Conservation (phyloP, 2,113 vertebrate genomes). For the Thamnophis sirtalis region DNA sequence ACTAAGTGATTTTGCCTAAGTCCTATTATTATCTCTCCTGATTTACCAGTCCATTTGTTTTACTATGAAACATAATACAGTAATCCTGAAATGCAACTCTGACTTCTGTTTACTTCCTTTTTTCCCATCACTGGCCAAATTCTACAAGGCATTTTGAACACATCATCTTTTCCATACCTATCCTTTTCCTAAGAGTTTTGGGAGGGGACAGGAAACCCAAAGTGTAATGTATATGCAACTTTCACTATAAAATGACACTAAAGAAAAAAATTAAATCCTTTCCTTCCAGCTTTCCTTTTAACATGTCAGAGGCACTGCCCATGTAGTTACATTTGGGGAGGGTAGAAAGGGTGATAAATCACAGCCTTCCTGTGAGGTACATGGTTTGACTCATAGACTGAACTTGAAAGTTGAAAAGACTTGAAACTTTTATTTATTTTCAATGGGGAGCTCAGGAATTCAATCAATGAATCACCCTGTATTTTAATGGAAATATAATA, state of each 20-base stretch:
- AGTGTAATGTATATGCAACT: background rate
- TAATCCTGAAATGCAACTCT: background rate
- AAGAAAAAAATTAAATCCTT: background rate
- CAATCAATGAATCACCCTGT: background rate
- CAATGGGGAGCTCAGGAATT: background rate
- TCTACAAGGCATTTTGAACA: background rate
- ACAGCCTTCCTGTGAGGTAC: background rate
- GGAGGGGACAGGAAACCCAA: background rate
- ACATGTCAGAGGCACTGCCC: background rate
- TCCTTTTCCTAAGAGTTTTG: background rate
- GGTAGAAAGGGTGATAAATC: background rate
- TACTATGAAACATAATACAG: background rate
- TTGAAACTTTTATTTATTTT: background rate
- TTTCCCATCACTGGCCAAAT: background rate
- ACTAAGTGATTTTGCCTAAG: too few relatives aligned
- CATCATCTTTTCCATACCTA: background rate
- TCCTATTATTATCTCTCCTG: too few relatives aligned
- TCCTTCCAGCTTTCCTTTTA: background rate
- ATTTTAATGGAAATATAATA: constrained; percentile 30
- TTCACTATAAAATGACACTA: background rate
- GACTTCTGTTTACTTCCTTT: background rate
- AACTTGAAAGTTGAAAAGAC: background rate
- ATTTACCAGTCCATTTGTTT: background rate
- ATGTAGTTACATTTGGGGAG: background rate
- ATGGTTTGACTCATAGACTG: background rate